Conservation (phyloP, 2,113 vertebrate genomes). For the Pseudorhombus dupliciocellatus region DNA sequence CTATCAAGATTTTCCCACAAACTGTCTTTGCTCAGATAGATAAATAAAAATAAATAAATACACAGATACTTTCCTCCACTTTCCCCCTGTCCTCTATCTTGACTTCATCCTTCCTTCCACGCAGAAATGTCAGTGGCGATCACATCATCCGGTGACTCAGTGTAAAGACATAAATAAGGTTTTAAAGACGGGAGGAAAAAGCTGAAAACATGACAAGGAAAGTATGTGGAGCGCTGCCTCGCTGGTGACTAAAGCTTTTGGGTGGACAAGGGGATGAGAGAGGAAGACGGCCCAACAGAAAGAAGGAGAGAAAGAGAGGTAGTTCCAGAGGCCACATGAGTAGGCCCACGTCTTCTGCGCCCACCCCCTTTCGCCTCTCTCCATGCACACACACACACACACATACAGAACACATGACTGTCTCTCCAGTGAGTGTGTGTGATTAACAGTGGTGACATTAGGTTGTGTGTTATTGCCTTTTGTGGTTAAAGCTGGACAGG, state of each 20-base stretch:
- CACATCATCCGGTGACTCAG: slow-evolving; percentile 68
- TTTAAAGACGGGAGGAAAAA: slow-evolving; percentile 25
- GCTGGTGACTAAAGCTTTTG: slow-evolving; percentile 71
- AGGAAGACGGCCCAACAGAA: slow-evolving; percentile 23
- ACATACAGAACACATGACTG: slow-evolving; percentile 49
- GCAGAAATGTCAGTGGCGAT: slow-evolving; percentile 64
- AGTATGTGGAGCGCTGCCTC: slow-evolving; percentile 70
- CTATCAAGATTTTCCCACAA: slow-evolving; percentile 67
- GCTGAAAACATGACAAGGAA: slow-evolving; percentile 66
- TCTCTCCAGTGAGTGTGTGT: slow-evolving; percentile 56
- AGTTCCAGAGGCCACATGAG: slow-evolving; percentile 65
- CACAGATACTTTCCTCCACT: neutral
- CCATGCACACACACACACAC: neutral
- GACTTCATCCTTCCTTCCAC: slow-evolving; percentile 18
- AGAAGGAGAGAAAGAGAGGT: slow-evolving; percentile 50
- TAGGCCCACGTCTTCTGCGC: slow-evolving; percentile 51
- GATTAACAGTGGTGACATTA: slow-evolving; percentile 68
- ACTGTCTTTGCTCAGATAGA: neutral
- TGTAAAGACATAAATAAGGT: slow-evolving; percentile 65
- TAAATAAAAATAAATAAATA: neutral
- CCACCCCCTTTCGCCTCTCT: slow-evolving; percentile 27
- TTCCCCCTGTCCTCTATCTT: neutral
- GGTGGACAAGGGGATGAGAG: slow-evolving; percentile 38
- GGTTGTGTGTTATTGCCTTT: slow-evolving; percentile 76
- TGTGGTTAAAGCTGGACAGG: slow-evolving; percentile 75